Percentiles rank a stretch among this genome's conserved stretches.
Conservation (phyloP, 1,140 invertebrate genomes). For the Radopholus similis region DNA sequence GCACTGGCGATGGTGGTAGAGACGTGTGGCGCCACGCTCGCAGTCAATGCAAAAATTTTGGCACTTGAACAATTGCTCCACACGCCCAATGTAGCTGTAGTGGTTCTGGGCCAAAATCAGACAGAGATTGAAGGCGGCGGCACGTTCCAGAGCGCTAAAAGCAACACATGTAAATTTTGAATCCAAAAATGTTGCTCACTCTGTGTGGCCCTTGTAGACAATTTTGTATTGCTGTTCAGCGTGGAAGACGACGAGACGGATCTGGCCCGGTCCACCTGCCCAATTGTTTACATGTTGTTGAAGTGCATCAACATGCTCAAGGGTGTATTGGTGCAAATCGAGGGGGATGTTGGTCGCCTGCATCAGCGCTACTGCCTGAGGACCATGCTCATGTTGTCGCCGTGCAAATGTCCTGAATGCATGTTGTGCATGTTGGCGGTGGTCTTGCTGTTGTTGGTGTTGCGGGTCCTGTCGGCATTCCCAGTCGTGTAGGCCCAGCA, state of each 20-base stretch:
- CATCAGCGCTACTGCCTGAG: background rate
- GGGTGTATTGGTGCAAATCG: background rate
- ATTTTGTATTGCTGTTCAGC: background rate
- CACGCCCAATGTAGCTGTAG: background rate
- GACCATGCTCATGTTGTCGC: background rate
- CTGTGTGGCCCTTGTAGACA: background rate
- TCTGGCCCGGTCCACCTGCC: background rate
- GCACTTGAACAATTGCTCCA: background rate
- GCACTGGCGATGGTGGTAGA: background rate
- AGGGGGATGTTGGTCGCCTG: background rate
- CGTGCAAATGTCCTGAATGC: background rate
- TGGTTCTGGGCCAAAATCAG: background rate
- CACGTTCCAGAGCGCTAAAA: background rate
- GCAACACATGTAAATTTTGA: background rate
- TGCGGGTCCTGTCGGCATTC: too few relatives aligned
- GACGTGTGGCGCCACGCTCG: background rate
- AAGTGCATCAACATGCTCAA: background rate
- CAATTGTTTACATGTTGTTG: background rate
- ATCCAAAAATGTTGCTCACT: background rate
- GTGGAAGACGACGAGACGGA: background rate
- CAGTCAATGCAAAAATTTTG: slow-evolving; percentile 2
- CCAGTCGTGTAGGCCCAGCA: background rate
- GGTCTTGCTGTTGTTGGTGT: background rate
- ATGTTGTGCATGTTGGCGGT: background rate
- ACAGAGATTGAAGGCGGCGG: background rate